These are phyloP conservation scores for Mareca strepera DNA, from an alignment of 2,797 vertebrate species.

Conservation along the genomic window DNA sequence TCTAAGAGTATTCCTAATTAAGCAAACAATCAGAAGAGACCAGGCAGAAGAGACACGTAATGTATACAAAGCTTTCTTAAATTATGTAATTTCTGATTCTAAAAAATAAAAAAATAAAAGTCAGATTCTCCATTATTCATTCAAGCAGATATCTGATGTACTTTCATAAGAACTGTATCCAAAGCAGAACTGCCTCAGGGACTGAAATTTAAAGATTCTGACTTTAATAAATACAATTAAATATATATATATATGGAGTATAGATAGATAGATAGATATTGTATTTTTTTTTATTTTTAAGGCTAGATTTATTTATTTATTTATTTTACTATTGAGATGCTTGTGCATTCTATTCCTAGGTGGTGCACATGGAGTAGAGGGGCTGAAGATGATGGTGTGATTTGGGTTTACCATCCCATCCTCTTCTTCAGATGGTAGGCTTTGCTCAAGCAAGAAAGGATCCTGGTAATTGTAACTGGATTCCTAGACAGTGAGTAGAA, in stretches of 20 bases:
- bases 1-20: not conserved
- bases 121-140: not conserved
- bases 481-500: not conserved
- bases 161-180: not conserved
- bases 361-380: not conserved
- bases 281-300: not conserved
- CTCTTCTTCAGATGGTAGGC: not conserved
- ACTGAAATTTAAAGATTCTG: not conserved
- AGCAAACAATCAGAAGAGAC: not conserved
- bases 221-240: not conserved
- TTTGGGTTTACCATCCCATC: not conserved
- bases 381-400: not conserved
- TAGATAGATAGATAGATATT: no score
- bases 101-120: not conserved
- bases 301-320: not conserved
- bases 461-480: not conserved
- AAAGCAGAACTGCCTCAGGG: not conserved
- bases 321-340: not conserved
- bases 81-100: not conserved
- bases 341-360: not conserved
- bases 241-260: not conserved
- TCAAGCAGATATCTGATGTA: not conserved
- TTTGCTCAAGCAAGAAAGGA: not conserved
- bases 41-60: not conserved
- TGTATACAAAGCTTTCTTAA: not conserved